Percentiles rank a stretch among this genome's conserved stretches.
These are phyloP conservation scores for Micromesistius poutassou DNA, from an alignment of 2,797 vertebrate species.

Conservation along the genomic window DNA sequence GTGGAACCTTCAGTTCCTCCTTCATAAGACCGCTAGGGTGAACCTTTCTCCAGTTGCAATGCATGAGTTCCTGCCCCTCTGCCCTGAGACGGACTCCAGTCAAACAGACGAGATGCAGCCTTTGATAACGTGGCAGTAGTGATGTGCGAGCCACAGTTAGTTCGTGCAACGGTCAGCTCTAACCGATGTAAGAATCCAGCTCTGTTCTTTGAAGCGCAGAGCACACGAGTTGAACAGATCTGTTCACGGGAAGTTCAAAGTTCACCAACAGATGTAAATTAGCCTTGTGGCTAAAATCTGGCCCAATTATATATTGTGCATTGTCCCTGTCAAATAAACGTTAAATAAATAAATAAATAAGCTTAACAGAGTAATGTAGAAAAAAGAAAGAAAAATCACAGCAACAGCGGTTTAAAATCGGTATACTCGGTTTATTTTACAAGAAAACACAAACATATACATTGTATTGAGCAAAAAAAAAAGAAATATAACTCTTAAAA, in stretches of 20 bases:
- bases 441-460: conserved; percentile 51
- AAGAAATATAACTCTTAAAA: conserved; percentile 9
- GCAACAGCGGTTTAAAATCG: conserved; percentile 35
- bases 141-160: too few species aligned
- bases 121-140: too few species aligned
- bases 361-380: not conserved
- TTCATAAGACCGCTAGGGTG: not conserved
- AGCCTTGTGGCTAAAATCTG: too few species aligned
- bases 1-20: not conserved
- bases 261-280: too few species aligned
- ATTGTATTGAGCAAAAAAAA: conserved; percentile 44
- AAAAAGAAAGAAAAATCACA: not conserved
- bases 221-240: not conserved
- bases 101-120: not conserved
- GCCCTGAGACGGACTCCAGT: not conserved
- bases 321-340: too few species aligned
- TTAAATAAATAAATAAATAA: too few species aligned
- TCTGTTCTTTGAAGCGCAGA: too few species aligned
- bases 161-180: too few species aligned
- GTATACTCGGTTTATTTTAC: conserved; percentile 63
- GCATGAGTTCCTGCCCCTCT: not conserved
- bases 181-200: too few species aligned
- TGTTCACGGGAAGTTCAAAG: not conserved
- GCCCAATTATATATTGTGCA: too few species aligned
- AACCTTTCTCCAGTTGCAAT: not conserved